phyloP scores from a whole-genome alignment of 1,140 invertebrate genomes.

The Drosophila ogumai region DNA sequence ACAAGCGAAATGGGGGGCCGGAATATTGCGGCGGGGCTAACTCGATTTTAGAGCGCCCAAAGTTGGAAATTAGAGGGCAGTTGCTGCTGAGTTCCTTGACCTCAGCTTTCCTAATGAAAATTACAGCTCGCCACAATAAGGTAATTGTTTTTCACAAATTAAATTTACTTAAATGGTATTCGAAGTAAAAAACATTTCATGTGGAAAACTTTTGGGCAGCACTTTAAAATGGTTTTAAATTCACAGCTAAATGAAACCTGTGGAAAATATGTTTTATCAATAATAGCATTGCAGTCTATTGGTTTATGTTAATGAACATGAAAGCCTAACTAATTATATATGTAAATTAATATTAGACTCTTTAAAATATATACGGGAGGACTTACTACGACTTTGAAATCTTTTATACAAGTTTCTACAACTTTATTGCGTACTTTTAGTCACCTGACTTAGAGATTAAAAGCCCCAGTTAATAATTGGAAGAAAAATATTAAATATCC shows the following conservation, averaged over 20 bases:
- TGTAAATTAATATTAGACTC: too few species aligned
- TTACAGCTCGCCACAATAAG: neutral
- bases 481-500: too few species aligned
- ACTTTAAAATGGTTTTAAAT: neutral
- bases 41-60: conserved; percentile 24
- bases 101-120: conserved; percentile 10
- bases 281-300: neutral
- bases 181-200: neutral
- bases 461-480: too few species aligned
- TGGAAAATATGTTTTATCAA: neutral
- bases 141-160: conserved; percentile 3
- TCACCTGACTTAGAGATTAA: too few species aligned
- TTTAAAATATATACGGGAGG: too few species aligned
- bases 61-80: conserved; percentile 27
- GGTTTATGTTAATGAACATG: neutral
- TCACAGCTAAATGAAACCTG: fast-evolving
- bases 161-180: neutral
- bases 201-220: too few species aligned
- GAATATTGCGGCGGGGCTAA: conserved; percentile 13
- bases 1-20: conserved; percentile 34
- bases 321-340: neutral
- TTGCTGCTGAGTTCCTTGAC: conserved; percentile 20
- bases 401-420: too few species aligned
- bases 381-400: too few species aligned
- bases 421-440: too few species aligned